A percentile compares a stretch with the other conserved stretches of the same genome.
Evolutionary conservation across 2,888 invertebrate genomes (phyloP).

Genomic region (Pyrrhia umbra): DNA sequence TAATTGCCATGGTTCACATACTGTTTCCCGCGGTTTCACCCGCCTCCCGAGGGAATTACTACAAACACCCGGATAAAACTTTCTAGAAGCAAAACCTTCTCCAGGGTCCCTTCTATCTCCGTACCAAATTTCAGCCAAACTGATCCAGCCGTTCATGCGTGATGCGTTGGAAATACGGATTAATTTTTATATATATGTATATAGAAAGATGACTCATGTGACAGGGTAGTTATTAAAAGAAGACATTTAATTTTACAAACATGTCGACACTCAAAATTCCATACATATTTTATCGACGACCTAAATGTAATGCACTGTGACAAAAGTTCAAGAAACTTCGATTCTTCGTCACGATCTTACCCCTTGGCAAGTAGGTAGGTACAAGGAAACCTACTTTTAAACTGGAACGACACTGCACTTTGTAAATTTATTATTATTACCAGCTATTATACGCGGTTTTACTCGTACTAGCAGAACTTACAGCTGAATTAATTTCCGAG

Average conservation of each 20-base stretch:
- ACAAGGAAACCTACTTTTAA: slow-evolving; percentile 43
- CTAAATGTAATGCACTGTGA: not conserved
- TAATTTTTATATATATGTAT: too few relatives aligned
- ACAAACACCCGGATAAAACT: too few relatives aligned
- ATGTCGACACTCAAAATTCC: not conserved
- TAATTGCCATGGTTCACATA: too few relatives aligned
- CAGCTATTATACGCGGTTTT: slow-evolving; percentile 40
- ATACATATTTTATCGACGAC: not conserved
- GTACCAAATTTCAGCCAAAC: too few relatives aligned
- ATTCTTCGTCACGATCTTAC: slow-evolving; percentile 12
- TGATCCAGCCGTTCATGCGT: too few relatives aligned
- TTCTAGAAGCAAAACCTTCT: too few relatives aligned
- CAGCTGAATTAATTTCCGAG: slow-evolving; percentile 30
- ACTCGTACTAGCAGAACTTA: slow-evolving; percentile 16
- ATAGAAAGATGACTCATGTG: too few relatives aligned
- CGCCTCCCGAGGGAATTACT: too few relatives aligned
- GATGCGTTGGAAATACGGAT: too few relatives aligned
- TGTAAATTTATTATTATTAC: slow-evolving; percentile 45
- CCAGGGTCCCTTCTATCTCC: too few relatives aligned
- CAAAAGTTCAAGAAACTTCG: slow-evolving; percentile 13
- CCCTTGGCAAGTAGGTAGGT: slow-evolving; percentile 34
- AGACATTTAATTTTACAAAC: not conserved
- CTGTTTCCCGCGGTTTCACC: too few relatives aligned
- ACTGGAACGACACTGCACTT: slow-evolving; percentile 33
- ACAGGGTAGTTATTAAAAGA: too few relatives aligned